phyloP scores from a whole-genome alignment of 2,113 vertebrate species.

The Dolichallabes microphthalmus region DNA sequence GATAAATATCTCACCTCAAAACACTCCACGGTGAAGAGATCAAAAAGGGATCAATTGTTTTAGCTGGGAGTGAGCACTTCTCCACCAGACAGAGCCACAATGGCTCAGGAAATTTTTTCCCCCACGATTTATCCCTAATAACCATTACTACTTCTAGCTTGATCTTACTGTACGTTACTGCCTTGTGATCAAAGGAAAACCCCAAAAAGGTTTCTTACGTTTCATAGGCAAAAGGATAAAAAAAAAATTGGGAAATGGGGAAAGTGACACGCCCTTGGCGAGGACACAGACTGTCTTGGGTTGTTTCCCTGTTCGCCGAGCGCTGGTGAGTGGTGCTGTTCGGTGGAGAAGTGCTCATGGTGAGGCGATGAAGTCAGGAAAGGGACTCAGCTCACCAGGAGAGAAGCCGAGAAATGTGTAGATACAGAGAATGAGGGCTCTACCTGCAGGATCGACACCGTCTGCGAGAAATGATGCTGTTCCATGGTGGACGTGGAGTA shows the following conservation, averaged over 20 bases:
- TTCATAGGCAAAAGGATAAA: too few species aligned
- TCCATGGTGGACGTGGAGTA: slow-evolving; percentile 99
- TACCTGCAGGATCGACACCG: slow-evolving; percentile 98
- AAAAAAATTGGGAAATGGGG: not conserved
- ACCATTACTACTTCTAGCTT: not conserved
- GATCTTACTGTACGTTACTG: not conserved
- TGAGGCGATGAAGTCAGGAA: not conserved
- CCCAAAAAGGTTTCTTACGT: not conserved
- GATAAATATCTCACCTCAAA: not conserved
- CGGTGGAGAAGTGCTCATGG: not conserved
- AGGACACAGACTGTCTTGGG: not conserved
- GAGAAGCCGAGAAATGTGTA: not conserved
- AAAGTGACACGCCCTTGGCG: not conserved
- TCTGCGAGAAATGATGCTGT: slow-evolving; percentile 98
- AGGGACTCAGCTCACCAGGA: not conserved
- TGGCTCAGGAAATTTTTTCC: not conserved
- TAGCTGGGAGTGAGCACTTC: not conserved
- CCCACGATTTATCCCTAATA: not conserved
- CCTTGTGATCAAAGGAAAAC: not conserved
- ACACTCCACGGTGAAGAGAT: not conserved
- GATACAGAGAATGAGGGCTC: slow-evolving; percentile 59
- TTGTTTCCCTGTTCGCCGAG: not conserved
- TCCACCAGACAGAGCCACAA: not conserved
- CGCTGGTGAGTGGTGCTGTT: not conserved
- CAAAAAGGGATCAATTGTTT: not conserved